phyloP scores from a whole-genome alignment of 2,797 vertebrate genomes.

The Arnoldichthys spilopterus region DNA sequence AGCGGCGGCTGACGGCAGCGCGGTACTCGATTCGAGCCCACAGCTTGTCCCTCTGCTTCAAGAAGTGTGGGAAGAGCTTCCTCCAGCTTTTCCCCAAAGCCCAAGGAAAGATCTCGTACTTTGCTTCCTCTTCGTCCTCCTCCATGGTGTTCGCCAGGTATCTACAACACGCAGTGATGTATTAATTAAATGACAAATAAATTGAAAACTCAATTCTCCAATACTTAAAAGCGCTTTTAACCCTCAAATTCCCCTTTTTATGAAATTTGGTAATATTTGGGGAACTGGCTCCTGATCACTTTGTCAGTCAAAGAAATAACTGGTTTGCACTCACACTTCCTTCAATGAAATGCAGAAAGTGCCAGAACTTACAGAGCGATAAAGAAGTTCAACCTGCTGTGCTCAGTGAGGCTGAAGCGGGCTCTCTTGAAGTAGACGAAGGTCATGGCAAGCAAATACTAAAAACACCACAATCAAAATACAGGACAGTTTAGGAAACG shows the following conservation, averaged over 20 bases:
- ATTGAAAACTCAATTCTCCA: too few relatives aligned
- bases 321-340: neutral
- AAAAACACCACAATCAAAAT: constrained; percentile 63
- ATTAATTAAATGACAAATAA: neutral
- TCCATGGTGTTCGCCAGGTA: constrained; percentile 98
- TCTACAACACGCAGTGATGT: constrained; percentile 66
- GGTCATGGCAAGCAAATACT: constrained; percentile 98
- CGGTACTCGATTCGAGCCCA: constrained; percentile 92
- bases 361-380: constrained; percentile 89
- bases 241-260: too few relatives aligned
- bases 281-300: too few relatives aligned
- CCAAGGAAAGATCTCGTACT: constrained; percentile 97
- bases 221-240: too few relatives aligned
- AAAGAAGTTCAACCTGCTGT: constrained; percentile 94
- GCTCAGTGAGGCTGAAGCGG: constrained; percentile 83
- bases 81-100: constrained; percentile 92
- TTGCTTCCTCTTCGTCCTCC: constrained; percentile 93
- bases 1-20: constrained; percentile 91
- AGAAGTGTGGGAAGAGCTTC: constrained; percentile 86
- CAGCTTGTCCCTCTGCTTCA: constrained; percentile 88
- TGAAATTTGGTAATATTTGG: too few relatives aligned
- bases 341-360: neutral
- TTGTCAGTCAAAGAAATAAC: neutral
- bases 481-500: neutral
- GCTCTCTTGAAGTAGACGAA: constrained; percentile 99